Evolutionary conservation across 1,140 invertebrate genomes (phyloP), one percentile per base, ranked within the genome.

Genomic region (Drosophila santomea): DNA sequence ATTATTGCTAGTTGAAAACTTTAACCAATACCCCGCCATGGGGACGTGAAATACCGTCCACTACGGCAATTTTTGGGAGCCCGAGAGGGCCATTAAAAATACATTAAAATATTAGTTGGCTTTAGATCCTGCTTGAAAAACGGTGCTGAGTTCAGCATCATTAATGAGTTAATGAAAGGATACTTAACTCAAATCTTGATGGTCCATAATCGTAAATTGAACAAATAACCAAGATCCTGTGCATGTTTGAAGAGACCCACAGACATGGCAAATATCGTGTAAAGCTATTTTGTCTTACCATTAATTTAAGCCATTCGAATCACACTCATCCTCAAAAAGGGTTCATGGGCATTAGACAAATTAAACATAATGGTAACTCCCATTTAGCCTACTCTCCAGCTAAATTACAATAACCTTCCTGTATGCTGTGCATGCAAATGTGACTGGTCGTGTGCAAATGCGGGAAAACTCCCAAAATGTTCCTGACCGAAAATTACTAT

Each of bases 1-100:
- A 91, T 90, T 91, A 91, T 91, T 91, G 90, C 90, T 91, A 91
- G 90, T 91, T 91, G 90, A 91, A 91, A 91, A 91, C 90, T 91
- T 90, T 91, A 96, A 96, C 97, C 97, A 97, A 98, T 97, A 97
- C 96, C 96, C 96, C 96, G 96, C 96, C 96, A 94, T 94, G 96
- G 94, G 95, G 95, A 95, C 95, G 96, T 97, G 96, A 96, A 97
- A 97, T 95, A 97, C 95, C 96, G 96, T 95, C 95, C 95, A 94
- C 96, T 96, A 95, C 94, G 96, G 96, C 96, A 97, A 97, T 97
- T 97, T 96, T 96, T 86, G 95, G 84, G 94, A 93, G 94, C 94
- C 94, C 93, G 93, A 92, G 88, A 93, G 93, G 93, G 93, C 89
- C 50, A 74, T 78, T 15, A 41, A 48, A 39, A 88, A 88, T 86